Evolutionary conservation across 2,888 invertebrate species (phyloP), one percentile per base, ranked within the genome.

Genomic region (Sericinus montela): DNA sequence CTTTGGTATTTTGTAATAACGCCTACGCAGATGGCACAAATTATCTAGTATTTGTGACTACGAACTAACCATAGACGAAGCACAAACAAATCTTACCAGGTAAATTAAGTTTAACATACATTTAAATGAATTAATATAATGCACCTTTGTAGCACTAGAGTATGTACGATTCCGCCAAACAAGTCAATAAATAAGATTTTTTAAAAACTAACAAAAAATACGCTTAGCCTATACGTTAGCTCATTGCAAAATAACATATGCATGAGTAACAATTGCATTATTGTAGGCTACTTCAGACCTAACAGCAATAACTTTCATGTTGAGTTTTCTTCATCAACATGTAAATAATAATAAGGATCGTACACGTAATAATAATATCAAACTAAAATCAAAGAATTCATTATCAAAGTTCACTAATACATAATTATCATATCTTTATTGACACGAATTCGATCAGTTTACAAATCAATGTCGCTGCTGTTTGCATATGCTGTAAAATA

Each of bases 1-100:
- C 45, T 45, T 45, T 45, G 45, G 45, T 45, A 45, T 45, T 32
- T 45, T 39, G 23, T 10, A 19, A 32, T 30, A 10, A 30, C n/a
- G 11, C 37, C 16, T 40, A 11, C 6, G 16, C 35, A 10, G 30
- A 42, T 48, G 47, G 47, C 47, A 42, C 47, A 37, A 11, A 10
- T 30, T 13, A 30, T 11, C n/a, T 6, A 32, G 11, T 11, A 11
- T 32, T 32, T 32, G 11, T n/a, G 23, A 23, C 23, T 3, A 5
- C 6, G n/a, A n/a, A n/a, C 30, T 9, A 23, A 30, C 34, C 14
- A 8, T 15, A 14, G 9, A 35, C 14, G 15, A 15, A 35, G 13
- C 15, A 9, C 14, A 14, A 35, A 35, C 8, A 6, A 35, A 11
- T 1, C 7, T 15, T 10, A 15, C 14, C 1, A 35, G 8, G 13